Conservation (phyloP, 92 coral and sea anemone species). For the Umimayanthus chanpuru region DNA sequence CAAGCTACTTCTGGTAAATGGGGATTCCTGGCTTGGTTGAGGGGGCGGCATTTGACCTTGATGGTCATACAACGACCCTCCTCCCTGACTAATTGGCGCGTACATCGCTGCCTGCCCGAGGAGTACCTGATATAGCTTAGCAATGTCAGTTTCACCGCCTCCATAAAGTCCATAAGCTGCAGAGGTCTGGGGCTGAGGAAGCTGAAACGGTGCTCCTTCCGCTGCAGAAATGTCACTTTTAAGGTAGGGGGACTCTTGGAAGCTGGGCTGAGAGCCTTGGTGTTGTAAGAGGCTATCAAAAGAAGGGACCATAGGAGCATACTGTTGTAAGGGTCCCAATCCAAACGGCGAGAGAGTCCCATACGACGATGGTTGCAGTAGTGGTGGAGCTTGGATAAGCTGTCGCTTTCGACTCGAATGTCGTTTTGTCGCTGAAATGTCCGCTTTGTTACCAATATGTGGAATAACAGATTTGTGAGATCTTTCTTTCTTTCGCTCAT, state of each 20-base stretch:
- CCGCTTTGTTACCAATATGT: not conserved
- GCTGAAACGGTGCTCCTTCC: conserved; percentile 34
- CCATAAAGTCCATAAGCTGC: conserved; percentile 19
- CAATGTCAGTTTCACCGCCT: not conserved
- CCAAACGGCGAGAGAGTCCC: conserved; percentile 42
- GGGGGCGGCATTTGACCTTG: conserved; percentile 11
- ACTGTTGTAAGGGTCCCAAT: conserved; percentile 57
- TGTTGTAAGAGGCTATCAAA: conserved; percentile 14
- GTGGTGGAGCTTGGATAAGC: conserved; percentile 72
- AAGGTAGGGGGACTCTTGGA: conserved; percentile 49
- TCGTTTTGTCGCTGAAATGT: not conserved
- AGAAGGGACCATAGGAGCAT: conserved; percentile 38
- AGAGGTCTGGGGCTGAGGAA: conserved; percentile 26
- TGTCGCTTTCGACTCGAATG: conserved; percentile 62
- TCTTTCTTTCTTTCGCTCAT: conserved; percentile 43
- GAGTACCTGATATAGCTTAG: conserved; percentile 26
- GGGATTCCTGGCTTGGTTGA: conserved; percentile 28
- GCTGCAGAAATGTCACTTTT: conserved; percentile 38
- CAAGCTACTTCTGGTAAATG: conserved; percentile 29
- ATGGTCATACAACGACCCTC: conserved; percentile 6
- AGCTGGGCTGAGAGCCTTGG: not conserved
- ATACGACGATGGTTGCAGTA: conserved; percentile 46
- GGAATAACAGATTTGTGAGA: conserved; percentile 80
- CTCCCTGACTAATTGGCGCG: not conserved
- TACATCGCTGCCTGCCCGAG: conserved; percentile 29